A percentile compares a stretch with the other conserved stretches of the same genome.
Conservation (phyloP, 2,113 vertebrate species). For the Dasyurus viverrinus region DNA sequence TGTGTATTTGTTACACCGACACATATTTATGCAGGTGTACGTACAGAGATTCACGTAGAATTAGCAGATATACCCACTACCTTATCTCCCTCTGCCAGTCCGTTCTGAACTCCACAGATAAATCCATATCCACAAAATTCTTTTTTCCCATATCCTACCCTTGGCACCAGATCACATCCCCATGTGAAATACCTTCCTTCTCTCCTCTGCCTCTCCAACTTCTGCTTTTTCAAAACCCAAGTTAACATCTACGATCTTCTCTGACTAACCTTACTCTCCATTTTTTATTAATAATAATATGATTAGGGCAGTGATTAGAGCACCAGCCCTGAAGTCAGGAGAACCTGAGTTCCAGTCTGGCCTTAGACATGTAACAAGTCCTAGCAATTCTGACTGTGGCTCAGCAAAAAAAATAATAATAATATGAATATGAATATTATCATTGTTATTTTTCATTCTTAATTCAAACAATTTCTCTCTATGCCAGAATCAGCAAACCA, state of each 20-base stretch:
- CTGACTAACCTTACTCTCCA: neutral
- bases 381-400: neutral
- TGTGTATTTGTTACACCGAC: neutral
- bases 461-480: neutral
- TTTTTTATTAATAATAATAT: neutral
- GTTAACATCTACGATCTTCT: neutral
- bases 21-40: neutral
- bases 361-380: too few relatives aligned
- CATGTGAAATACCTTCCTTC: neutral
- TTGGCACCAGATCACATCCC: neutral
- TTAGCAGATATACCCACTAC: neutral
- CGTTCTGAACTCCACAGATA: neutral
- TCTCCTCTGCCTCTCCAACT: neutral
- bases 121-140: neutral
- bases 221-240: neutral
- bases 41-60: neutral
- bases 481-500: neutral
- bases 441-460: neutral
- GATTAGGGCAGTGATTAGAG: too few relatives aligned
- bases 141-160: neutral
- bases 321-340: too few relatives aligned
- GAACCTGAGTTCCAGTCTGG: too few relatives aligned
- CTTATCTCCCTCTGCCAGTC: neutral
- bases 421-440: neutral
- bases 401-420: neutral